A percentile compares a stretch with the other conserved stretches of the same genome.
phyloP scores from a whole-genome alignment of 2,888 invertebrate genomes.

The Eurytoma californica region DNA sequence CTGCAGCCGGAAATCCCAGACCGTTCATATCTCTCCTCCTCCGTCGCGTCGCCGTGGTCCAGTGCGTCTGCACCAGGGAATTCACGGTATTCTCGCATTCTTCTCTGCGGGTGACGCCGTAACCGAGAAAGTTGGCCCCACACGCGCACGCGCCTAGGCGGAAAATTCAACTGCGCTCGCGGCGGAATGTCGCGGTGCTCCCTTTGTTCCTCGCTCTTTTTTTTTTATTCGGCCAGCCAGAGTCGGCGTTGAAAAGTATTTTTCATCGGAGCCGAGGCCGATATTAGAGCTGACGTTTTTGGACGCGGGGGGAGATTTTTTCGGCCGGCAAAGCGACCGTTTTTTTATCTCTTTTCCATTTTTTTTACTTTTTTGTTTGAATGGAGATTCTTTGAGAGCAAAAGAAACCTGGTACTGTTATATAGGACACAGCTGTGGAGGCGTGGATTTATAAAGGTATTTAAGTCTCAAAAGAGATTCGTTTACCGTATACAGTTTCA shows the following conservation, averaged over 20 bases:
- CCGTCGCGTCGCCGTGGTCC: too few species aligned
- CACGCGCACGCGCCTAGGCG: constrained; percentile 7
- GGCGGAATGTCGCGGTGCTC: constrained; percentile 9
- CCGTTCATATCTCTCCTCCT: too few species aligned
- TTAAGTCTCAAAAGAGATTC: too few species aligned
- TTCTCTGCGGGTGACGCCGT: constrained; percentile 1
- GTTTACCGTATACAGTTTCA: too few species aligned
- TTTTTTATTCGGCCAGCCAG: background rate
- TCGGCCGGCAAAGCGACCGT: background rate
- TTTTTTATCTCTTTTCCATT: background rate
- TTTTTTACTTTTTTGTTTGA: background rate
- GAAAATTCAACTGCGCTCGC: constrained; percentile 24
- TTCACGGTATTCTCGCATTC: constrained; percentile 39
- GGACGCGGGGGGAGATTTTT: background rate
- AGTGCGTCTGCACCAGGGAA: constrained; percentile 7
- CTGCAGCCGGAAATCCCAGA: too few species aligned
- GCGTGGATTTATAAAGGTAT: too few species aligned
- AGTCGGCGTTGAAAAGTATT: constrained; percentile 23
- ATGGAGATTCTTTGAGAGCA: background rate
- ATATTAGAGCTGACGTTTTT: constrained; percentile 13
- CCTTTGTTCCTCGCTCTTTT: constrained; percentile 6
- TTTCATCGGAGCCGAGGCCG: constrained; percentile 10
- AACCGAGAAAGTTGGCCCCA: constrained; percentile 20
- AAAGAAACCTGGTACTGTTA: background rate
- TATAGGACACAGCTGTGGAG: background rate